Conservation (phyloP, 2,113 vertebrate genomes). For the Neotragus pygmaeus region DNA sequence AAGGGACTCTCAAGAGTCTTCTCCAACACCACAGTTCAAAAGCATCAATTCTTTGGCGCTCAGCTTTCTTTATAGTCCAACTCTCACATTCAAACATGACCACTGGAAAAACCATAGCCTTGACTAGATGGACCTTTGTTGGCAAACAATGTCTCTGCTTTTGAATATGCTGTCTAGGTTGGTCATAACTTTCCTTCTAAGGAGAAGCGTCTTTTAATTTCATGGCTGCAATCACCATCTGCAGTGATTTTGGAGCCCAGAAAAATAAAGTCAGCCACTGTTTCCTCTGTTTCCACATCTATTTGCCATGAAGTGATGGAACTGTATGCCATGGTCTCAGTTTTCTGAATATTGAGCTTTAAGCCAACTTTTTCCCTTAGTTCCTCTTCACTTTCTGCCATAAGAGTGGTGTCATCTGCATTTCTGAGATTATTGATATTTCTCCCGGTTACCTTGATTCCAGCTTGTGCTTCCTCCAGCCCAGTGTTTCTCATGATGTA, state of each 20-base stretch:
- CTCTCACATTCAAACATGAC: not conserved
- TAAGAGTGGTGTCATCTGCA: not conserved
- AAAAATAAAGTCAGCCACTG: not conserved
- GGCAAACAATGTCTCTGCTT: not conserved
- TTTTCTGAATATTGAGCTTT: too few relatives aligned
- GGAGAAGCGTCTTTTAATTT: rapidly evolving
- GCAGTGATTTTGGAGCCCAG: not conserved
- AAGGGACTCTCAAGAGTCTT: not conserved
- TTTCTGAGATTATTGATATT: not conserved
- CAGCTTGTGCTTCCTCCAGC: not conserved
- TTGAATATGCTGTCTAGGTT: not conserved
- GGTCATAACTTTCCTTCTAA: not conserved
- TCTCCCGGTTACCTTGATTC: not conserved
- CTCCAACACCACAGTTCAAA: not conserved
- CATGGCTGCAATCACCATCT: not conserved
- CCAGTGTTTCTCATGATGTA: not conserved
- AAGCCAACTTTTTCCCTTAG: too few relatives aligned
- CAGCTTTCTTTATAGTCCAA: not conserved
- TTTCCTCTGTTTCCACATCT: too few relatives aligned
- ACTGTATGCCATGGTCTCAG: too few relatives aligned
- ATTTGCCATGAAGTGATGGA: too few relatives aligned
- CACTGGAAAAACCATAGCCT: not conserved
- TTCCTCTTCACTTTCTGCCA: not conserved
- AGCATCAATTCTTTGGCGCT: rapidly evolving
- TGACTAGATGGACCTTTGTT: not conserved